Conservation (phyloP, 2,888 invertebrate species). For the Ecliptopera silaceata region DNA sequence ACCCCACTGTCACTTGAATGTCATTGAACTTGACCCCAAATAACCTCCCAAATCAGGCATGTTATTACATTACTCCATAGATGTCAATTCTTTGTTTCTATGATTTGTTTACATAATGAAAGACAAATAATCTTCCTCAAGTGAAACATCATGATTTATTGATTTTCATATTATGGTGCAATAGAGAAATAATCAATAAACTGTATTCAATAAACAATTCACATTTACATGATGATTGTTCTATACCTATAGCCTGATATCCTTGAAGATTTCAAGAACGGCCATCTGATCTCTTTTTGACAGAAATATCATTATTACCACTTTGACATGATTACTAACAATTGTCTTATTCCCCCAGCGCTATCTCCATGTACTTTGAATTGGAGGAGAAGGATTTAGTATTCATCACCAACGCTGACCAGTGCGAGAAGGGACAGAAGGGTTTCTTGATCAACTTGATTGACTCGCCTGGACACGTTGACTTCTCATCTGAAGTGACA, state of each 20-base stretch:
- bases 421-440: constrained; percentile 94
- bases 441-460: constrained; percentile 99
- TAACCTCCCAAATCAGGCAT: constrained; percentile 7
- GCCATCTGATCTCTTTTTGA: constrained; percentile 81
- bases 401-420: constrained; percentile 95
- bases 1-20: constrained; percentile 4
- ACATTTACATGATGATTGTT: constrained; percentile 77
- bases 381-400: constrained; percentile 96
- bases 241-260: constrained; percentile 74
- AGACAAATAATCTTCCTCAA: background rate
- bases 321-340: constrained; percentile 1
- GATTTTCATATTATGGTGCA: constrained; percentile 15
- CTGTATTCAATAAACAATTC: background rate
- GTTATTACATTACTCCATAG: background rate
- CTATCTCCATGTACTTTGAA: constrained; percentile 99
- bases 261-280: constrained; percentile 80
- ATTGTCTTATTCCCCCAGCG: constrained; percentile 82
- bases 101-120: constrained; percentile 8
- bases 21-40: constrained; percentile 41
- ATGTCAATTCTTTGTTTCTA: background rate
- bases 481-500: constrained; percentile 99
- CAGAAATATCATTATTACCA: background rate
- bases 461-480: constrained; percentile 99
- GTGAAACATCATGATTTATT: background rate
- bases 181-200: background rate